A percentile compares a stretch with the other conserved stretches of the same genome.
Conservation (phyloP, 2,888 invertebrate species). For the Parapristionchus giblindavisi region DNA sequence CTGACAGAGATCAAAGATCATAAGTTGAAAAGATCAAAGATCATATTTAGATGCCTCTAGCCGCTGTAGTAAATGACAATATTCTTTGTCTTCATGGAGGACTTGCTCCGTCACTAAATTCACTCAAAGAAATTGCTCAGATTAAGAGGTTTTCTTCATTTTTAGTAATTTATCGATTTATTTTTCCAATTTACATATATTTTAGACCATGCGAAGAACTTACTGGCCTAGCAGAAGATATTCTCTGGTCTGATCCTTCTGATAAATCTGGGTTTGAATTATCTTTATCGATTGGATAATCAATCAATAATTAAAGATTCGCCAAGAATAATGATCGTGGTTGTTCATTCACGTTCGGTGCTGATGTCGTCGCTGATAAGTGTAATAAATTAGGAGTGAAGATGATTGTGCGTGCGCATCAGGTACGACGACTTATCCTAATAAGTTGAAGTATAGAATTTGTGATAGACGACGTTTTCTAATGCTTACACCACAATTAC, state of each 20-base stretch:
- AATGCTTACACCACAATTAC: not conserved
- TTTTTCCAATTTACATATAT: not conserved
- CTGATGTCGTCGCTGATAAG: slow-evolving; percentile 44
- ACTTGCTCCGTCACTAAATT: slow-evolving; percentile 48
- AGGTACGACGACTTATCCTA: slow-evolving; percentile 28
- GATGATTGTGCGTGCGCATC: slow-evolving; percentile 45
- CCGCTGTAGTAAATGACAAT: slow-evolving; percentile 47
- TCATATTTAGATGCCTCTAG: slow-evolving; percentile 46
- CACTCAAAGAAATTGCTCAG: slow-evolving; percentile 49
- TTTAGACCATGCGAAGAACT: slow-evolving; percentile 25
- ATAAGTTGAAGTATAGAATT: not conserved
- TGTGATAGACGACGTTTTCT: not conserved
- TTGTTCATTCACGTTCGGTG: slow-evolving; percentile 44
- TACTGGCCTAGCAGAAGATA: slow-evolving; percentile 44
- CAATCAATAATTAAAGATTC: slow-evolving; percentile 5
- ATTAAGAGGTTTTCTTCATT: slow-evolving; percentile 41
- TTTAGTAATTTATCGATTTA: slow-evolving; percentile 1
- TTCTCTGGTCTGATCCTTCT: slow-evolving; percentile 53
- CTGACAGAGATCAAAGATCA: not conserved
- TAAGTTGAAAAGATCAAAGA: not conserved
- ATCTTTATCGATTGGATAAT: slow-evolving; percentile 22
- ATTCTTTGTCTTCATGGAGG: slow-evolving; percentile 54
- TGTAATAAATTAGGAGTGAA: slow-evolving; percentile 42
- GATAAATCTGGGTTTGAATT: slow-evolving; percentile 5
- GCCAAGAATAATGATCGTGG: slow-evolving; percentile 29